Conservation (phyloP, 2,797 vertebrate genomes). For the Tamandua tetradactyla region DNA sequence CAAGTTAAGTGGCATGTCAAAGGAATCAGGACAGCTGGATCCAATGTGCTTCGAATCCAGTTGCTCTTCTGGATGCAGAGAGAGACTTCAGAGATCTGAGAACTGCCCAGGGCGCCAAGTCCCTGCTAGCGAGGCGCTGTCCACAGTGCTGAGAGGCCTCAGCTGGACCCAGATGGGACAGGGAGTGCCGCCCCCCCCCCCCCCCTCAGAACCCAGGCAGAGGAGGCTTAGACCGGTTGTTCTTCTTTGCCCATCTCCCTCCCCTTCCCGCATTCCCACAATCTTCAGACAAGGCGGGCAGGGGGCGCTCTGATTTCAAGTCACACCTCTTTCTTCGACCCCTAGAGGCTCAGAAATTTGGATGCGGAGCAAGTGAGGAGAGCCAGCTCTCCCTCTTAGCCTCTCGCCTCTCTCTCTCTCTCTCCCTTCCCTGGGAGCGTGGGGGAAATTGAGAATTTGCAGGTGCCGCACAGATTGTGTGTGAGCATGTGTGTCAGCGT, state of each 20-base stretch:
- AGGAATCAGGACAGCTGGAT: not conserved
- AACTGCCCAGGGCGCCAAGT: not conserved
- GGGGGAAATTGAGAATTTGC: not conserved
- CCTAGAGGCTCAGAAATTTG: not conserved
- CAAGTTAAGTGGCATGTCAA: not conserved
- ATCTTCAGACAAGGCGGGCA: not conserved
- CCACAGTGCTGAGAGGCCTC: slow-evolving; percentile 24
- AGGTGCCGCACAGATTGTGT: not conserved
- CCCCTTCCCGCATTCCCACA: no score
- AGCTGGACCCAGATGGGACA: rapidly evolving
- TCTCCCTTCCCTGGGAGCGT: not conserved
- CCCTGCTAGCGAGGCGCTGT: not conserved
- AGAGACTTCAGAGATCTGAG: not conserved
- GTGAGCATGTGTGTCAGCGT: not conserved
- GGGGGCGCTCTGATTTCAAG: not conserved
- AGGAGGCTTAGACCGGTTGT: not conserved
- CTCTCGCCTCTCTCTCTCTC: not conserved
- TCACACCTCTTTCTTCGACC: not conserved
- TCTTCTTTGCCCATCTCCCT: not conserved
- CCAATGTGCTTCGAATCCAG: not conserved
- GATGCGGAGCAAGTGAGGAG: not conserved
- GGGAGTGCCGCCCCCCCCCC: not conserved
- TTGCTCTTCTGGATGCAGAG: not conserved
- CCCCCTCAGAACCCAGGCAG: not conserved
- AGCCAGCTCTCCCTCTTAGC: not conserved